These are phyloP conservation scores for Micrastur ruficollis DNA, from an alignment of 2,797 vertebrate genomes.

Conservation along the genomic window DNA sequence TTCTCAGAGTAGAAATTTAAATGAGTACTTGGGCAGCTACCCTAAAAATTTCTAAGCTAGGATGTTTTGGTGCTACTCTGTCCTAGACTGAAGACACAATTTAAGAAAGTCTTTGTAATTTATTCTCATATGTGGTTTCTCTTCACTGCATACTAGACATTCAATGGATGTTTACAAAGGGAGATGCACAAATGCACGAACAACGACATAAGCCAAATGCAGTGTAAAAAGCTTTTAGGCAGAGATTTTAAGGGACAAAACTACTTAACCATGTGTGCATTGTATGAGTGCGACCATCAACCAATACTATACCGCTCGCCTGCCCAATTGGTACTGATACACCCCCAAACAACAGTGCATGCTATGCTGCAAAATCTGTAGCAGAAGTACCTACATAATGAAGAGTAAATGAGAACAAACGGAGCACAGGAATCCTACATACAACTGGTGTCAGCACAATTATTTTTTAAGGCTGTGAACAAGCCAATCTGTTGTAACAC, in stretches of 20 bases:
- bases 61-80: not conserved
- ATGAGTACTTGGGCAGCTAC: not conserved
- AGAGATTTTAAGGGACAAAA: not conserved
- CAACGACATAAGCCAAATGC: not conserved
- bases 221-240: not conserved
- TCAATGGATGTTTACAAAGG: not conserved
- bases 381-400: not conserved
- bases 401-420: not conserved
- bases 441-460: not conserved
- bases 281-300: not conserved
- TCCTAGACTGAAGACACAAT: not conserved
- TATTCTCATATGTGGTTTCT: not conserved
- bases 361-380: not conserved
- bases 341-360: not conserved
- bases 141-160: not conserved
- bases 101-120: not conserved
- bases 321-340: not conserved
- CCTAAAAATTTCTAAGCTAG: not conserved
- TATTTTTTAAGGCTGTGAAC: not conserved
- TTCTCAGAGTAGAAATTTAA: not conserved
- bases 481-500: not conserved
- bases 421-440: not conserved
- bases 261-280: not conserved
- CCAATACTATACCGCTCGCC: not conserved
- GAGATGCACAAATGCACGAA: not conserved